Percentiles rank a stretch among this genome's conserved stretches.
Conservation (phyloP, 2,113 vertebrate genomes). For the Melanostigma gelatinosum region DNA sequence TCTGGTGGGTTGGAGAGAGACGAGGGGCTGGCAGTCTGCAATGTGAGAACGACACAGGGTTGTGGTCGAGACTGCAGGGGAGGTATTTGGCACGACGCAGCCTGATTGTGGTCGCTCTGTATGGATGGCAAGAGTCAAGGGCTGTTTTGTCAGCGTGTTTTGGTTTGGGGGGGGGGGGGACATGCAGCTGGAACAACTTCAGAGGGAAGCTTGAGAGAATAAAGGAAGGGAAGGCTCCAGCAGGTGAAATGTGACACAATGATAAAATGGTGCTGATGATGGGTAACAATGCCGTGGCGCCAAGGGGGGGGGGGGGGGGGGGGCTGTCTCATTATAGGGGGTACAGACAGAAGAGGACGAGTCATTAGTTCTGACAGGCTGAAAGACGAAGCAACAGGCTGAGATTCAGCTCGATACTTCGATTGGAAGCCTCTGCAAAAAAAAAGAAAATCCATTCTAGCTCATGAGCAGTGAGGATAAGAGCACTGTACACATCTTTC, state of each 20-base stretch:
- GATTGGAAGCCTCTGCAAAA: constrained; percentile 51
- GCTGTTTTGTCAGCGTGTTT: constrained; percentile 42
- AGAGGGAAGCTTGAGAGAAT: constrained; percentile 31
- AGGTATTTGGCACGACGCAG: constrained; percentile 38
- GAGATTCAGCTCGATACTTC: constrained; percentile 43
- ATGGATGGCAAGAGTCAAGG: constrained; percentile 40
- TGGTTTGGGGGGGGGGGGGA: constrained; percentile 23
- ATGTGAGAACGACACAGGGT: constrained; percentile 42
- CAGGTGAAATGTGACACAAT: constrained; percentile 63
- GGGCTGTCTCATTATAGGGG: neutral
- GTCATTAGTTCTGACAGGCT: constrained; percentile 56
- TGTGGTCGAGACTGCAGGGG: constrained; percentile 46
- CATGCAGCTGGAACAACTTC: constrained; percentile 48
- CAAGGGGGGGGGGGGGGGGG: constrained; percentile 20
- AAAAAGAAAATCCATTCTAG: constrained; percentile 49
- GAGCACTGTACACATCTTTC: constrained; percentile 58
- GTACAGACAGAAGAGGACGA: constrained; percentile 37
- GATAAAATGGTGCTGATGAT: constrained; percentile 57
- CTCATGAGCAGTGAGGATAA: constrained; percentile 65
- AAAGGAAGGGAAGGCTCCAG: constrained; percentile 32
- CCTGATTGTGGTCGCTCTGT: constrained; percentile 8
- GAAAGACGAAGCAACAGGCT: constrained; percentile 32
- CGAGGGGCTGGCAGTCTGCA: constrained; percentile 54
- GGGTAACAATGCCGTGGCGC: constrained; percentile 31
- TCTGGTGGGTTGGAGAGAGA: constrained; percentile 23